phyloP scores from a whole-genome alignment of 2,888 invertebrate species.

The Pocota personata region DNA sequence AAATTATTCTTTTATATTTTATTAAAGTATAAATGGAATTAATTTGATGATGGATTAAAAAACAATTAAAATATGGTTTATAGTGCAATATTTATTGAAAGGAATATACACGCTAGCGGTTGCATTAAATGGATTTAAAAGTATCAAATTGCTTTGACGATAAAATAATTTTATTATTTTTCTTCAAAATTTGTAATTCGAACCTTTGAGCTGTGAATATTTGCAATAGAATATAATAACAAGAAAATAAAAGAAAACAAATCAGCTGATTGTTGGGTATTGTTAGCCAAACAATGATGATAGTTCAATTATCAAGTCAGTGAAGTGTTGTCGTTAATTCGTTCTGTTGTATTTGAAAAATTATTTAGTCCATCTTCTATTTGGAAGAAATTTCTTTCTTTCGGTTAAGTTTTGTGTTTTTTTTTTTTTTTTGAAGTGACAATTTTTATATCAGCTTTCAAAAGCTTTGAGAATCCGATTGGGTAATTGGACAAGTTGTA shows the following conservation, averaged over 20 bases:
- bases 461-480: no score
- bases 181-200: neutral
- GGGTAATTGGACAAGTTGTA: no score
- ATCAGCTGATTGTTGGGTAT: no score
- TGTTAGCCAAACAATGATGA: neutral
- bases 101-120: neutral
- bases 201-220: neutral
- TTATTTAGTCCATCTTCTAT: no score
- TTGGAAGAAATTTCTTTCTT: no score
- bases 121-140: neutral
- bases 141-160: neutral
- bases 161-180: neutral
- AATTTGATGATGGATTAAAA: neutral
- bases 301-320: neutral
- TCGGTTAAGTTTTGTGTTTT: no score
- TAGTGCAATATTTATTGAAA: no score
- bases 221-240: neutral
- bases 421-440: no score
- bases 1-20: neutral
- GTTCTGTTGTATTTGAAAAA: no score
- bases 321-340: neutral
- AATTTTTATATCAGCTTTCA: no score
- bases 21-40: neutral
- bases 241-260: neutral
- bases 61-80: neutral